Evolutionary conservation across 2,113 vertebrate genomes (phyloP), one percentile per base, ranked within the genome.

Genomic region (Columbina picui): DNA sequence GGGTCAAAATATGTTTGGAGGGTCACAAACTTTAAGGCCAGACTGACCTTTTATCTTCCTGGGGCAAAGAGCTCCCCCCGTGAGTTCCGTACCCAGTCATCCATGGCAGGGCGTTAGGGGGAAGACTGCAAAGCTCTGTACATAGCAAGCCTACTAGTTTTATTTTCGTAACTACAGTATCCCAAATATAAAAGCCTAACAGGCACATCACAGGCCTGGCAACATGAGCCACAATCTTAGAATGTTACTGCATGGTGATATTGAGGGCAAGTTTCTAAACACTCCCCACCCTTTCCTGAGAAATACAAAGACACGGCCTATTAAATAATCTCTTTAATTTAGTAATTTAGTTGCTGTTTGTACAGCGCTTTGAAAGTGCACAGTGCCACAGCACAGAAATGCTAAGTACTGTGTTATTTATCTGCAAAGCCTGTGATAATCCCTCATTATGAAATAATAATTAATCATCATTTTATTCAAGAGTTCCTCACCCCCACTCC

Each of bases 371-470:
- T 96, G 91, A 96, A 96, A 25, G 4, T 67, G 93, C 82, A 70
- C 0, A 2, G 76, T 94, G 84, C 89, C 65, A 78, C 88, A 78
- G 80, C 86, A 68, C 74, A 92, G 83, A 92, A 94, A 89, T 50
- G 83, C 83, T 95, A 97, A 97, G 82, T 88, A 59, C 82, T 73
- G 60, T 68, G 82, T 79, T 94, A 95, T 94, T 97, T 96, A 97
- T 65, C 89, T 84, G 81, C 93, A 96, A 96, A 97, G 94, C 88
- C 90, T 89, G 69, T 90, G 90, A 89, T 97, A 97, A 97, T 97
- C 96, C 94, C 84, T 96, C 94, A 84, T 96, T 97, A 96, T 91
- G 96, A 95, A 95, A 96, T 86, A 94, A 96, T 93, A 97, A 97
- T 96, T 97, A 94, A 97, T 97, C 95, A 97, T 86, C 21, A 74